Conservation (phyloP, 2,888 invertebrate species). For the Synanthedon andrenaeformis region DNA sequence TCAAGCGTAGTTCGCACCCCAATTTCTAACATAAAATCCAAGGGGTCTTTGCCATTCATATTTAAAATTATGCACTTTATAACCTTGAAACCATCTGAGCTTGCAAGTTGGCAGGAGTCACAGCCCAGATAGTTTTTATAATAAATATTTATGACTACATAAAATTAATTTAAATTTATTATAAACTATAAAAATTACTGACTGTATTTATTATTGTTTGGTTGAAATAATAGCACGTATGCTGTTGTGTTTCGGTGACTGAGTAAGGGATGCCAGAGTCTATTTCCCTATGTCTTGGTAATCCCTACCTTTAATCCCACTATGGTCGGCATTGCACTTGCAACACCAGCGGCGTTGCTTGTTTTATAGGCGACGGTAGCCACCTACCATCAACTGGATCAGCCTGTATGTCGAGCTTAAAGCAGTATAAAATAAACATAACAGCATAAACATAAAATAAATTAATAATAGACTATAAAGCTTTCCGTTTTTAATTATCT, state of each 20-base stretch:
- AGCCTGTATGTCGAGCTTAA: not conserved
- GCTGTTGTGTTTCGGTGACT: not conserved
- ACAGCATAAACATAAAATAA: not conserved
- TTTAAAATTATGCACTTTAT: not conserved
- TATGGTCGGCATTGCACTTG: not conserved
- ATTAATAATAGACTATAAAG: not conserved
- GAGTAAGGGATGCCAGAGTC: not conserved
- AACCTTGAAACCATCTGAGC: not conserved
- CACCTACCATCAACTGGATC: not conserved
- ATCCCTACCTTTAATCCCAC: not conserved
- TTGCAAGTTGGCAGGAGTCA: too few relatives aligned
- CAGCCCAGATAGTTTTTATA: too few relatives aligned
- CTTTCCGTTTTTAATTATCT: too few relatives aligned
- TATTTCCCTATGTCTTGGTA: not conserved
- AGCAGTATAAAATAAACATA: too few relatives aligned
- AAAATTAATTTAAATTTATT: too few relatives aligned
- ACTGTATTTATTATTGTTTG: too few relatives aligned
- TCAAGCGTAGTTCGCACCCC: not conserved
- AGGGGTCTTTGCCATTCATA: not conserved
- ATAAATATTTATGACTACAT: too few relatives aligned
- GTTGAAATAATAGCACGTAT: too few relatives aligned
- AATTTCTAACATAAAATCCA: not conserved
- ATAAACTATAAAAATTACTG: too few relatives aligned
- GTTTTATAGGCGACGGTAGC: not conserved
- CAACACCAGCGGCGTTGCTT: not conserved